Evolutionary conservation across 2,888 invertebrate genomes (phyloP), one percentile per base, ranked within the genome.

Genomic region (Chouioia cunea): DNA sequence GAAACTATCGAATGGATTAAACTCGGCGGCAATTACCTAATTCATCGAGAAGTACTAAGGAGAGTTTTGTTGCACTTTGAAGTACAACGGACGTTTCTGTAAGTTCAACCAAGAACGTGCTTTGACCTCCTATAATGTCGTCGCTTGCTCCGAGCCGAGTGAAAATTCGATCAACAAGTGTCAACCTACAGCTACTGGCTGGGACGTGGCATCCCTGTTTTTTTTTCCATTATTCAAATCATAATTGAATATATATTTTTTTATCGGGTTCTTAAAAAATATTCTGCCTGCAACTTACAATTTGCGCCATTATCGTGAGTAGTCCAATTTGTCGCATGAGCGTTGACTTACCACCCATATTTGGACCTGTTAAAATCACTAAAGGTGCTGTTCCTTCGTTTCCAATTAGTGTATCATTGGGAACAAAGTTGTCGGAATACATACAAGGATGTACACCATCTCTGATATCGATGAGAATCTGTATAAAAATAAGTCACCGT

Each of bases 281-380:
- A 36, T 36, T 36, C 4, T n/a, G n/a, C n/a, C n/a, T n/a, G n/a
- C 6, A 36, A 74, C 89, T 88, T 87, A 97, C 97, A 87, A 99
- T 90, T 87, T 99, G 99, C 0, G 98, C 95, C 88, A 99, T 90
- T 20, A 99, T 91, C 0, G 92, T 90, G 47, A 99, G 89, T n/a
- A 98, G 87, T 0, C 96, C 98, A 18, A 95, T 90, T 88, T 99
- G 97, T 59, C 99, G 88, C 98, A 99, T 99, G 53, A 99, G 88
- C 0, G 99, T 99, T 27, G 97, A 98, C 87, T 99, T 99, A 76
- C 99, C 99, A 60, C 99, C 99, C 99, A 99, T 99, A 86, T 99
- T 99, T 0, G 99, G 98, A 0, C 99, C 99, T 54, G 78, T 78
- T 8, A 78, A 88, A 57, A 96, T 88, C 18, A 93, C 87, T n/a